Conservation (phyloP, 2,797 vertebrate genomes). For the Protonibea diacanthus region DNA sequence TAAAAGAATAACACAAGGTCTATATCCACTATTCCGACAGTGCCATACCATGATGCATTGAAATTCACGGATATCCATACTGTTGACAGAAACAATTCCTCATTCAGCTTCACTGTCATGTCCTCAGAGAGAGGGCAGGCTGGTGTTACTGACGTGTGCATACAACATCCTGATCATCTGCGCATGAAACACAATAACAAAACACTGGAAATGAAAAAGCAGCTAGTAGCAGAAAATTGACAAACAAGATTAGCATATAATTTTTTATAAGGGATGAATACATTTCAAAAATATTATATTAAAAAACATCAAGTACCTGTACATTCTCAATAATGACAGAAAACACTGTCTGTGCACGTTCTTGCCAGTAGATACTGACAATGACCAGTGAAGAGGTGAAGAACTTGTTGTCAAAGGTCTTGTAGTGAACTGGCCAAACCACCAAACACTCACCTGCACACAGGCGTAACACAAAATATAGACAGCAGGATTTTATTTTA, state of each 20-base stretch:
- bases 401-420: slow-evolving; percentile 95
- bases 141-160: slow-evolving; percentile 92
- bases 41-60: slow-evolving; percentile 89
- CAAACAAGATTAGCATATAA: not conserved
- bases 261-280: no score
- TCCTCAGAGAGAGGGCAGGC: slow-evolving; percentile 86
- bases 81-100: slow-evolving; percentile 90
- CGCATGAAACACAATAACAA: slow-evolving; percentile 85
- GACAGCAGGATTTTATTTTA: not conserved
- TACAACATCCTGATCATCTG: slow-evolving; percentile 92
- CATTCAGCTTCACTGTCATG: slow-evolving; percentile 93
- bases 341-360: slow-evolving; percentile 85
- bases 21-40: slow-evolving; percentile 2
- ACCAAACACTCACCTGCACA: slow-evolving; percentile 93
- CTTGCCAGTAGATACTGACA: slow-evolving; percentile 94
- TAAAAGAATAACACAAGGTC: no score
- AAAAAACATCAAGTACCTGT: slow-evolving; percentile 85
- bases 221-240: not conserved
- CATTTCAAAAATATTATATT: not conserved
- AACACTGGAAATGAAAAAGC: slow-evolving; percentile 11
- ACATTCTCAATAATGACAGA: slow-evolving; percentile 92
- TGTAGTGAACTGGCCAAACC: slow-evolving; percentile 96
- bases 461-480: not conserved
- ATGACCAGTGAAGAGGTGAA: slow-evolving; percentile 95
- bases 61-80: slow-evolving; percentile 93